These are phyloP conservation scores for Lasioglossum leucozonium DNA, from an alignment of 2,888 invertebrate genomes.

Conservation along the genomic window DNA sequence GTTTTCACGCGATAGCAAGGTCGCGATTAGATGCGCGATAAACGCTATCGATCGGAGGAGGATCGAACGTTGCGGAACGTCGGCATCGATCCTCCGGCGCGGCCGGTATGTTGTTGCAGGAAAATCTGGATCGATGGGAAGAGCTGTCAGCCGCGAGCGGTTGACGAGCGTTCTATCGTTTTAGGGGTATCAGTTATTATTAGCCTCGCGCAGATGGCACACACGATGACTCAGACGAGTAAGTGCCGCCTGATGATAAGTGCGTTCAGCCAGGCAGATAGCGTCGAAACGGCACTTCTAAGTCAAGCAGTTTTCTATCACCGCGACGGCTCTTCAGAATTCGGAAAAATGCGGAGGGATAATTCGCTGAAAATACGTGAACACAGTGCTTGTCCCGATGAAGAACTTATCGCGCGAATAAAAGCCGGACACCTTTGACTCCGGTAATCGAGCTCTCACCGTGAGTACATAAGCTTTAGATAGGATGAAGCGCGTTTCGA, in stretches of 20 bases:
- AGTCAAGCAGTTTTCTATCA: slow-evolving; percentile 31
- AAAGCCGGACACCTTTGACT: neutral
- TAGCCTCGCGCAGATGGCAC: slow-evolving; percentile 65
- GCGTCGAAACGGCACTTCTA: slow-evolving; percentile 49
- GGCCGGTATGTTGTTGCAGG: neutral
- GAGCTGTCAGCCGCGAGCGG: neutral
- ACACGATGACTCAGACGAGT: slow-evolving; percentile 62
- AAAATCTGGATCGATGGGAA: slow-evolving; percentile 15
- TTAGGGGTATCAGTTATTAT: slow-evolving; percentile 64
- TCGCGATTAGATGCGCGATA: slow-evolving; percentile 6
- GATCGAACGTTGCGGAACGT: neutral
- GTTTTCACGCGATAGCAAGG: slow-evolving; percentile 32
- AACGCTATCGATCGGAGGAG: neutral
- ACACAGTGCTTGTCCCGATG: neutral
- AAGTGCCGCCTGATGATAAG: slow-evolving; percentile 64
- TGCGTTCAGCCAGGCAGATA: slow-evolving; percentile 59
- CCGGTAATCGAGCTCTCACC: neutral
- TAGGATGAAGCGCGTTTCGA: neutral
- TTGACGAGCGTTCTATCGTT: slow-evolving; percentile 52
- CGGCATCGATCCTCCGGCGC: neutral
- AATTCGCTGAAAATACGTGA: slow-evolving; percentile 16
- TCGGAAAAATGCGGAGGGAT: neutral
- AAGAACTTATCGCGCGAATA: neutral
- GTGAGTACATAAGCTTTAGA: neutral
- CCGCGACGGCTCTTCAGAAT: slow-evolving; percentile 8